These are phyloP conservation scores for Ptilorrhoa leucosticta DNA, from an alignment of 2,113 vertebrate species.

Conservation along the genomic window DNA sequence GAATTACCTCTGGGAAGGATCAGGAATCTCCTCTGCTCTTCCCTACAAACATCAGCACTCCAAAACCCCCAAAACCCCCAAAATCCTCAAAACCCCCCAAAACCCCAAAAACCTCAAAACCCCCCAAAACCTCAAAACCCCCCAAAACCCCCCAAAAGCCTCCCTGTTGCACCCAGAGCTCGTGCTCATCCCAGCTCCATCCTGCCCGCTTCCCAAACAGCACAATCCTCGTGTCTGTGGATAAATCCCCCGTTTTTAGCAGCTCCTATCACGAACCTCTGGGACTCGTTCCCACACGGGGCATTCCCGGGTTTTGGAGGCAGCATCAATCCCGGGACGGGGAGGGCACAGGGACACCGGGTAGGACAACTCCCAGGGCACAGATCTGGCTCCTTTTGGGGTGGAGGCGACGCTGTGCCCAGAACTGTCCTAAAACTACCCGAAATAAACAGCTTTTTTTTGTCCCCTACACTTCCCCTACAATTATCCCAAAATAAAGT, in stretches of 20 bases:
- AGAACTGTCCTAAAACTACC: fast-evolving
- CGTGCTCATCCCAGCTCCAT: fast-evolving
- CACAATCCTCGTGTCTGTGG: background rate
- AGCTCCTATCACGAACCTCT: background rate
- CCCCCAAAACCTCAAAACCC: too few species aligned
- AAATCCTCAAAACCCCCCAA: background rate
- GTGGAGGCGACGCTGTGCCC: background rate
- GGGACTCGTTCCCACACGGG: fast-evolving
- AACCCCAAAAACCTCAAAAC: background rate
- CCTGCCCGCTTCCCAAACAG: background rate
- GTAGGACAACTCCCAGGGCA: background rate
- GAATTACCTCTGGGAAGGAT: fast-evolving
- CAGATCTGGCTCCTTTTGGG: background rate
- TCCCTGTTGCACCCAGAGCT: fast-evolving
- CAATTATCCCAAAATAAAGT: background rate
- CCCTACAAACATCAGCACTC: background rate
- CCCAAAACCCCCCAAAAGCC: background rate
- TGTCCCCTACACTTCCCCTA: background rate
- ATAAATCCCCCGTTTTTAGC: background rate
- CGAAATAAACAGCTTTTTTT: background rate
- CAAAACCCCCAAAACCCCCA: background rate
- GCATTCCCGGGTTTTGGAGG: background rate
- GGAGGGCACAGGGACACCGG: background rate
- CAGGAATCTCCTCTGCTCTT: background rate
- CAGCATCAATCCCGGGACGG: background rate